Base-by-base conservation (phyloP, 2,113 vertebrate genomes). In the Dicentrarchus labrax region DNA sequence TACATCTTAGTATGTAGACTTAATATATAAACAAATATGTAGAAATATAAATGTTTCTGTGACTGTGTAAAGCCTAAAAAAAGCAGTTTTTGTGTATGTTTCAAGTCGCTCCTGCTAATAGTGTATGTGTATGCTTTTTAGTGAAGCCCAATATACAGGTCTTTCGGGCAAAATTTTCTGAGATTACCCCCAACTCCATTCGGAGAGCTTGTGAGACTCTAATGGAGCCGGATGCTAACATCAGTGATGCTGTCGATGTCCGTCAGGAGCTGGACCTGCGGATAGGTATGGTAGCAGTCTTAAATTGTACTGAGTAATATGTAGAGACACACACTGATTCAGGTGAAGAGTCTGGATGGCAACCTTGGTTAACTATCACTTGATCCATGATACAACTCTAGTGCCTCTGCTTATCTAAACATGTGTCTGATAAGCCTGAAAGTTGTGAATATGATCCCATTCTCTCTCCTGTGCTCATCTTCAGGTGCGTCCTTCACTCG, bases 401-500 rank as follows among this genome's bases (percentile, higher is more conserved):
- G 4, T n/a, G 22, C 15, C 36, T 59, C 30, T 51, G 9, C 48
- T 22, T 19, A 12, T 60, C 11, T 45, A 0, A 41, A 77, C 6
- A 12, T 30, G 1, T 41, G 8, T 5, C 9, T 2, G 10, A n/a
- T 64, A 4, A 15, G 8, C 36, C 39, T 45, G 3, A 6, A 39
- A 17, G 15, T 2, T 8, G n/a, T 15, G 36, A 21, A 51, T 30
- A n/a, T 19, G 50, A 69, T 71, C 21, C 6, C 24, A 15, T 48
- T 57, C 43, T 24, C 21, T 56, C 4, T 30, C 24, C 24, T 50
- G 13, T 39, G 9, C 17, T 80, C 59, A 57, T 67, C 50, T n/a
- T 71, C 84, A 99, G 98, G 98, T 59, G 98, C 98, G n/a, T 97
- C 98, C n/a, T 99, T 99, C 90, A 99, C 98, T 47, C 95, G 98